These are phyloP conservation scores for Poecile atricapillus DNA, from an alignment of 2,113 vertebrate genomes.

Conservation along the genomic window DNA sequence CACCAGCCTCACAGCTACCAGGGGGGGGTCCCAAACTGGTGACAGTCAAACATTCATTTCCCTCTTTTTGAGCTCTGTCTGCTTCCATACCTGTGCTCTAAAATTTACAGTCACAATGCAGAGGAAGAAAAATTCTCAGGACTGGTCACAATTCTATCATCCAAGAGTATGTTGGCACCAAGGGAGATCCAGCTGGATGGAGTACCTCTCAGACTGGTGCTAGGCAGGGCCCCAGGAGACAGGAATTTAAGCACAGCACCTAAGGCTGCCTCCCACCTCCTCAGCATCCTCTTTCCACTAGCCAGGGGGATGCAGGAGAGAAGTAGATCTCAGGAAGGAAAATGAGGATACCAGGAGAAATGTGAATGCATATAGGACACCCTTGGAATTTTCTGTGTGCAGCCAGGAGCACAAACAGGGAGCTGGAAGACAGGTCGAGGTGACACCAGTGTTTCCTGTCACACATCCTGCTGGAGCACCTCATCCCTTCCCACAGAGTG, in stretches of 20 bases:
- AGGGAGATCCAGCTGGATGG: neutral
- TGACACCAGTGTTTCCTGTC: neutral
- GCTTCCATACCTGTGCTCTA: neutral
- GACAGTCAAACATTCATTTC: neutral
- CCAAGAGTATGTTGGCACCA: neutral
- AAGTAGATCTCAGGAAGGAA: neutral
- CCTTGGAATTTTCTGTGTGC: neutral
- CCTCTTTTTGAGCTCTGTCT: neutral
- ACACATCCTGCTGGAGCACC: accelerated
- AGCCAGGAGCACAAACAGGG: neutral
- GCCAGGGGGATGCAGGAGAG: neutral
- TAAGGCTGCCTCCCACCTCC: neutral
- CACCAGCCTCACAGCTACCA: neutral
- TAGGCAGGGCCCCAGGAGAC: neutral
- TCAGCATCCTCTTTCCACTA: neutral
- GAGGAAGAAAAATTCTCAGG: neutral
- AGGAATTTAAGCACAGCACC: neutral
- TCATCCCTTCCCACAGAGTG: accelerated
- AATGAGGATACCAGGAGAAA: neutral
- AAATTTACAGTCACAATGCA: neutral
- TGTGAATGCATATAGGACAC: accelerated
- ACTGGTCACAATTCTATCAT: neutral
- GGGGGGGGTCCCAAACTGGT: neutral
- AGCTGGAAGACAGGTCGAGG: neutral
- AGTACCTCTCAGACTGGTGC: neutral